Base-by-base conservation (phyloP, 2,888 invertebrate genomes). In the Arctia plantaginis region DNA sequence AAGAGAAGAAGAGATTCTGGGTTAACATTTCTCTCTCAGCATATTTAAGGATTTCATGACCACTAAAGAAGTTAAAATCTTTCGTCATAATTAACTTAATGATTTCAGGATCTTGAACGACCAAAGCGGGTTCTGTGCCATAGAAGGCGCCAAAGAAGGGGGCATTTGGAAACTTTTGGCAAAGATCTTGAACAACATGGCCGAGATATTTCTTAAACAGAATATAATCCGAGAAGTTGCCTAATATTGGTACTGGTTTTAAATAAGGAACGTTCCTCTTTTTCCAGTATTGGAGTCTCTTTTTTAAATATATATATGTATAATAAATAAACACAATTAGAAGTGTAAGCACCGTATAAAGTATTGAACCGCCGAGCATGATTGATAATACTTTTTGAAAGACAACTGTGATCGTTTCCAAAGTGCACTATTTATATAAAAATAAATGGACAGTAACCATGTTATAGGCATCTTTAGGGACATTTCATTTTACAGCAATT, bases 211-310 rank as follows among this genome's bases (percentile, higher is more conserved):
- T 82, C 77, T 73, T 89, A 33, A 88, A 71, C 1, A 89, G 71
- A n/a, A 93, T 86, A 69, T 83, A 89, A 20, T 86, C 83, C 0
- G 80, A 84, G 65, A 90, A 92, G 73, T 92, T 92, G 0, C 92
- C 93, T 10, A 93, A 75, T 8, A 93, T 76, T 0, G 88, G 86
- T 0, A 92, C 86, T 64, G 82, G 13, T 69, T 88, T 80, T 10
- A 80, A 6, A 73, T 86, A 76, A 0, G 89, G 88, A 0, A 94
- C 89, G 13, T 90, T 88, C 69, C 85, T 89, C 33, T 86, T 86
- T 69, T 88, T 84, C 94, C 94, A 94, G 71, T 90, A 92, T 35
- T 86, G 74, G 33, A 82, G 88, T n/a, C 88, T 91, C 51, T 79
- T 78, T 71, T 76, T 87, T 0, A 86, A 85, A 51, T 51, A 51